Evolutionary conservation across 2,797 vertebrate species (phyloP), one percentile per base, ranked within the genome.

Genomic region (Phaenicophaeus curvirostris): DNA sequence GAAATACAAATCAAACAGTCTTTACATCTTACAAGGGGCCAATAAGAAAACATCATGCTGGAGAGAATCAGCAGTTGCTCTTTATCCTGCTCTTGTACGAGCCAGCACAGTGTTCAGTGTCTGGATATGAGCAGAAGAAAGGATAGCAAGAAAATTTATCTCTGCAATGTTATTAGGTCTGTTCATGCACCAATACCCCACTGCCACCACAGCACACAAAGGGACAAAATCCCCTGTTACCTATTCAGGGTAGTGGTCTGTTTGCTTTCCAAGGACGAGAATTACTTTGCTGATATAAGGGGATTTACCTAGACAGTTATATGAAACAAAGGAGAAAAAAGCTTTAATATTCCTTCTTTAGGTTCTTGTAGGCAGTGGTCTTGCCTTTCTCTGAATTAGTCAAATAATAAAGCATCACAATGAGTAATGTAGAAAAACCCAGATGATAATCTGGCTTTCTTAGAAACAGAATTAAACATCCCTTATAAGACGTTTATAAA

Each of bases 91-190:
- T 81, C 50, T 58, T 11, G 15, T 54, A 72, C 25, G 41, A 88
- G 28, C 12, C 62, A 39, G 16, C 30, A 17, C 23, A 58, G 30
- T 3, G 1, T 25, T 78, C 0, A 0, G 9, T 75, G 33, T 3
- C 50, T 83, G 46, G 46, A n/a, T 58, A 14, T 3, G 3, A n/a
- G 16, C 4, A 78, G 30, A 41, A 88, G 41, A 69, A 72, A 54
- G 6, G 9, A 6, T 11, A 78, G 51, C 6, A 42, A 42, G 17
- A 62, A 55, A 89, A 58, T 9, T 3, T 0, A 21, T 75, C 37
- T 73, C 58, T 73, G 33, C 24, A 35, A 13, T 23, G 18, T 57
- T 39, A 15, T n/a, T 72, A 42, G n/a, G 9, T 28, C 35, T 59
- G 8, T 81, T 71, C n/a, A 16, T 28, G 11, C 15, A 25, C 33